Evolutionary conservation across 2,888 invertebrate genomes (phyloP).

Genomic region (Laothoe populi): DNA sequence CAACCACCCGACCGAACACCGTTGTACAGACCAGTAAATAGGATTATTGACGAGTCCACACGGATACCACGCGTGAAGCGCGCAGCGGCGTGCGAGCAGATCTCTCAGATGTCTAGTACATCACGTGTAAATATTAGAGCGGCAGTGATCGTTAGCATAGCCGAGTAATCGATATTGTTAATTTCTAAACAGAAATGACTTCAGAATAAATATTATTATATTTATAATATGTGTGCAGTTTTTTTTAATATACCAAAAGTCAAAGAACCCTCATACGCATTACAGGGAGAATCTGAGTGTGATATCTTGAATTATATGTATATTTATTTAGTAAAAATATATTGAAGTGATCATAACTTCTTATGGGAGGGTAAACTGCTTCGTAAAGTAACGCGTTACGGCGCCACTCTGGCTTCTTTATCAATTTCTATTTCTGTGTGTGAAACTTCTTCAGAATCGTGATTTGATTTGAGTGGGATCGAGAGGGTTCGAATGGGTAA

Average conservation of each 20-base stretch:
- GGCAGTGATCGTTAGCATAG: conserved; percentile 46
- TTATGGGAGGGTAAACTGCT: too few species aligned
- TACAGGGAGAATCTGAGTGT: too few species aligned
- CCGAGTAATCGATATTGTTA: conserved; percentile 61
- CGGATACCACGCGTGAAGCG: conserved; percentile 4
- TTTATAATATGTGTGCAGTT: conserved; percentile 58
- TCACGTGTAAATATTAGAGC: conserved; percentile 48
- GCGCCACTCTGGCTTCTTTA: too few species aligned
- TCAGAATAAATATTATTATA: conserved; percentile 78
- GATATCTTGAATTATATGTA: too few species aligned
- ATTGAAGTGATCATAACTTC: too few species aligned
- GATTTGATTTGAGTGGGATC: too few species aligned
- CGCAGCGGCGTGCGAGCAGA: conserved; percentile 17
- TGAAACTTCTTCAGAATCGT: too few species aligned
- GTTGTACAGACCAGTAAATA: conserved; percentile 16
- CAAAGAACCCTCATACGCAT: too few species aligned
- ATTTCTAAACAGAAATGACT: conserved; percentile 62
- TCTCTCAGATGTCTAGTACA: conserved; percentile 44
- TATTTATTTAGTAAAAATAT: too few species aligned
- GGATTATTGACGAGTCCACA: conserved; percentile 1
- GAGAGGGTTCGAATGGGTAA: too few species aligned
- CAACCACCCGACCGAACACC: neutral
- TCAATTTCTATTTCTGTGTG: too few species aligned
- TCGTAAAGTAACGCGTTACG: too few species aligned
- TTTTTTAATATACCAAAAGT: conserved; percentile 13